These are phyloP conservation scores for Cinclus cinclus DNA, from an alignment of 2,113 vertebrate genomes.

Conservation along the genomic window DNA sequence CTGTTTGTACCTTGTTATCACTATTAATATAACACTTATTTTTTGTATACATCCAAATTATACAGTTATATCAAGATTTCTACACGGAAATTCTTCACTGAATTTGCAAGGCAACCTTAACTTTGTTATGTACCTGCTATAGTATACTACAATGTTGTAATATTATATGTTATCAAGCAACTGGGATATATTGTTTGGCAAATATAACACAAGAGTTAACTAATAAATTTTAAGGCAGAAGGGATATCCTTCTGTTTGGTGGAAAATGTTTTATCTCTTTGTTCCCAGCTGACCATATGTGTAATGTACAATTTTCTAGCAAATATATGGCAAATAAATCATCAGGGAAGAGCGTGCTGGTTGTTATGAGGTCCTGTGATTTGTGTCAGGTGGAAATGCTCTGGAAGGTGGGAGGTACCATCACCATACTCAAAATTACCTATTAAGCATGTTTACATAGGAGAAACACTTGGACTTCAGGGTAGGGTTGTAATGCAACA, in stretches of 20 bases:
- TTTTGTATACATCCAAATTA: background rate
- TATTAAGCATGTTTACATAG: background rate
- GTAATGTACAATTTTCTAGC: background rate
- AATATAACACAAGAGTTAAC: background rate
- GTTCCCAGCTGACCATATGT: background rate
- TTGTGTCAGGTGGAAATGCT: background rate
- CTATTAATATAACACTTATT: background rate
- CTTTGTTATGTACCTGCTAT: background rate
- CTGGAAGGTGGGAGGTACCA: background rate
- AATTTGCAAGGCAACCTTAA: background rate
- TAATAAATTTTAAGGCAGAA: background rate
- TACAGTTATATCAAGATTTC: background rate
- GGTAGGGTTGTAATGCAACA: background rate
- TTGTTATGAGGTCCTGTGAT: background rate
- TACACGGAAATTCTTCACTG: background rate
- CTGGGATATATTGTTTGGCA: background rate
- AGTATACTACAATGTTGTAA: background rate
- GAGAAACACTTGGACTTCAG: background rate
- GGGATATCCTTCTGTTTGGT: background rate
- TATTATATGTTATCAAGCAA: background rate
- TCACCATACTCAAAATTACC: background rate
- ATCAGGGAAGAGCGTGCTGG: background rate
- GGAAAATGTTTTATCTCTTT: background rate
- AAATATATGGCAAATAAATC: background rate
- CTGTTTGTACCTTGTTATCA: background rate